phyloP scores from a whole-genome alignment of 2,888 invertebrate species.

The Caenorhabditis plicata region DNA sequence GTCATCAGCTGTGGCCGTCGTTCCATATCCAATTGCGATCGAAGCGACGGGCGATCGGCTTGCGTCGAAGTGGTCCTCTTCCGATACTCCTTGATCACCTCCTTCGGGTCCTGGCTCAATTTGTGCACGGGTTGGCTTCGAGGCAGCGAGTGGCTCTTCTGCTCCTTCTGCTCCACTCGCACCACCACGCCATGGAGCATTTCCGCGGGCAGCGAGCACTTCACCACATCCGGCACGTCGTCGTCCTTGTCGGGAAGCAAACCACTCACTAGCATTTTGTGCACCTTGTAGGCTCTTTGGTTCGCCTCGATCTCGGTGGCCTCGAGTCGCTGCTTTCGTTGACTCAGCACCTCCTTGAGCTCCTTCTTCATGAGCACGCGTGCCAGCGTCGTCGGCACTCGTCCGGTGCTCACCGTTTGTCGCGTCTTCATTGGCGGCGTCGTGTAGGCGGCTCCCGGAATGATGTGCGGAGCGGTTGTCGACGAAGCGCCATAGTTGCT shows the following conservation, averaged over 20 bases:
- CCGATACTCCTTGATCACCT: not conserved
- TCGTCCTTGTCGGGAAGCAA: conserved; percentile 58
- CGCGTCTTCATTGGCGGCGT: conserved; percentile 28
- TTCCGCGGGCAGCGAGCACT: conserved; percentile 62
- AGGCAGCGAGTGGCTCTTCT: no score
- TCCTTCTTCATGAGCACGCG: conserved; percentile 68
- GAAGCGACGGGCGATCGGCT: conserved; percentile 28
- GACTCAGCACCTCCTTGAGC: conserved; percentile 67
- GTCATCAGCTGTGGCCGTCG: conserved; percentile 26
- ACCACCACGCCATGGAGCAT: conserved; percentile 59
- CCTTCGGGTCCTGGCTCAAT: conserved; percentile 1
- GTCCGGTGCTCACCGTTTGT: conserved; percentile 27
- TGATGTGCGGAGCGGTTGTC: conserved; percentile 50
- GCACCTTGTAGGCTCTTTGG: conserved; percentile 64
- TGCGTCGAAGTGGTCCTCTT: conserved; percentile 19
- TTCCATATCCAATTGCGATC: conserved; percentile 36
- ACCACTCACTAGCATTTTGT: conserved; percentile 62
- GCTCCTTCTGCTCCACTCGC: no score
- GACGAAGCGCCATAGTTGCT: conserved; percentile 24
- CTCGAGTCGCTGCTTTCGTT: conserved; percentile 67
- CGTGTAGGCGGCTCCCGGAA: conserved; percentile 57
- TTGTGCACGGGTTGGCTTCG: not conserved
- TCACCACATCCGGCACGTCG: conserved; percentile 57
- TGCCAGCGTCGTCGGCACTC: conserved; percentile 54
- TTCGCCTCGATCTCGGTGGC: conserved; percentile 68